A percentile compares a stretch with the other conserved stretches of the same genome.
Evolutionary conservation across 2,797 vertebrate species (phyloP).

Genomic region (Buceros bicornis): DNA sequence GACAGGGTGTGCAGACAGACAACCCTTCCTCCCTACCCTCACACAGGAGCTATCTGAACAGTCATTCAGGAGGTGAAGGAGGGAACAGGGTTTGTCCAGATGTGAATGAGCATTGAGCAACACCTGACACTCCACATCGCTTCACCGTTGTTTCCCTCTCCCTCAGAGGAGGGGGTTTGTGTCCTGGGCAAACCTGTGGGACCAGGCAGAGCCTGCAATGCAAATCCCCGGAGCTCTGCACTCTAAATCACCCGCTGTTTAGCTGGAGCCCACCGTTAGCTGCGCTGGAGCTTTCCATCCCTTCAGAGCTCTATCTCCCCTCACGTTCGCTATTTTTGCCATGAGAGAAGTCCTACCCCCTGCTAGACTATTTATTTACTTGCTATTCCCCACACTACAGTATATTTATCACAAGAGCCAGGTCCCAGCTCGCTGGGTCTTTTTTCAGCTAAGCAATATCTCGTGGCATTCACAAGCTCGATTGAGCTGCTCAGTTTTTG

Average conservation of each 20-base stretch:
- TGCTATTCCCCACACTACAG: neutral
- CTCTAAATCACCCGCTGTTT: neutral
- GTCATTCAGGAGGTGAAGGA: neutral
- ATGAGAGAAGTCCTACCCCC: neutral
- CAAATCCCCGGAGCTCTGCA: neutral
- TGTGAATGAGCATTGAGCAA: accelerated
- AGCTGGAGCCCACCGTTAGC: neutral
- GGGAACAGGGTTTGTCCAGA: neutral
- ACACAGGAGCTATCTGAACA: neutral
- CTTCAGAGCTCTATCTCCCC: neutral
- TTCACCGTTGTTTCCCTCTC: accelerated
- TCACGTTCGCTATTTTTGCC: neutral
- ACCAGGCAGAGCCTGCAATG: neutral
- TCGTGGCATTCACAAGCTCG: neutral
- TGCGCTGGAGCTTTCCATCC: neutral
- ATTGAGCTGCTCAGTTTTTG: neutral
- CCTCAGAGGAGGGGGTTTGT: neutral
- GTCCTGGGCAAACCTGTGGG: neutral
- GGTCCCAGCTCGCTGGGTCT: neutral
- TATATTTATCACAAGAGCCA: neutral
- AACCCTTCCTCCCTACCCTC: neutral
- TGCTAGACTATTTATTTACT: neutral
- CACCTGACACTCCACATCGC: neutral
- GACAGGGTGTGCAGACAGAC: neutral
- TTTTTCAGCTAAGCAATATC: neutral